A percentile compares a stretch with the other conserved stretches of the same genome.
Conservation (phyloP, 2,113 vertebrate species). For the Rhynchomys soricoides region DNA sequence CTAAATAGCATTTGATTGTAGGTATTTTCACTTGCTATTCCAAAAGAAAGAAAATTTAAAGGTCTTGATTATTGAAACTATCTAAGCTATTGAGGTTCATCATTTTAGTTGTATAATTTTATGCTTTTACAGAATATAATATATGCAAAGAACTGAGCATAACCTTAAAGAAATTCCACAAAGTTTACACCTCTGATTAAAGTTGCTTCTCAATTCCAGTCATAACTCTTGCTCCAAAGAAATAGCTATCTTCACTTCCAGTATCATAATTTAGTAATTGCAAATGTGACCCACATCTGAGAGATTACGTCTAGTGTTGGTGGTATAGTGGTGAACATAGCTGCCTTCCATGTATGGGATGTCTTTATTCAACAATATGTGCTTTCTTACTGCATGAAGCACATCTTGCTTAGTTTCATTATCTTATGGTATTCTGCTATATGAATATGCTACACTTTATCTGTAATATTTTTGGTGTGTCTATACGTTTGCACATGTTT, state of each 20-base stretch:
- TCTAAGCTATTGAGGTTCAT: background rate
- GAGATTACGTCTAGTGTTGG: conserved; percentile 66
- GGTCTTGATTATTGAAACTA: background rate
- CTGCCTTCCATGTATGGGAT: conserved; percentile 83
- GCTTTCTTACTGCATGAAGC: background rate
- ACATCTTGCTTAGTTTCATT: background rate
- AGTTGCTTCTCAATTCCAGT: background rate
- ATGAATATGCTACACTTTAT: background rate
- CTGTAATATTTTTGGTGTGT: background rate
- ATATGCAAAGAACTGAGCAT: background rate
- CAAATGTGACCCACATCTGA: background rate
- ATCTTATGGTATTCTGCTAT: background rate
- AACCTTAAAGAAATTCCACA: background rate
- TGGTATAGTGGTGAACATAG: conserved; percentile 89
- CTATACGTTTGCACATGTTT: no score
- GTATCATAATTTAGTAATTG: background rate
- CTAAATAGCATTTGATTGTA: background rate
- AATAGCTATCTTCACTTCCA: background rate
- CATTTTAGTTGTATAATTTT: background rate
- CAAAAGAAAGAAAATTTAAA: background rate
- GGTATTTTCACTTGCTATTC: background rate
- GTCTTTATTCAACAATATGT: background rate
- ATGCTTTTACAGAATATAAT: background rate
- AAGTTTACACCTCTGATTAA: background rate
- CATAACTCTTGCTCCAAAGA: background rate